phyloP scores from a whole-genome alignment of 53 echinoderm and acorn worm species.

The Luidia sarsii region DNA sequence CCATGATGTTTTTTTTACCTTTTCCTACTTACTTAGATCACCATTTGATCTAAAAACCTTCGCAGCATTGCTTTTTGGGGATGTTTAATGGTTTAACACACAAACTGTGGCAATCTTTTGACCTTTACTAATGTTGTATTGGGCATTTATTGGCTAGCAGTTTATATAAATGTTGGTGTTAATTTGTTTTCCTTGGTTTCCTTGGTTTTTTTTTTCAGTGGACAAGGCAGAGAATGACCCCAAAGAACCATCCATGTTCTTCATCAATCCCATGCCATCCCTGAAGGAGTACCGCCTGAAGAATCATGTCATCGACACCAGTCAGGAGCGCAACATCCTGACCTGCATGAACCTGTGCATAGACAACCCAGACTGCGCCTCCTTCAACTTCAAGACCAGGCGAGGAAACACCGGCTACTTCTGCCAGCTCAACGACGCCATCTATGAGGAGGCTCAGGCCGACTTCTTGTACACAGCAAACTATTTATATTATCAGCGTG shows the following conservation, averaged over 20 bases:
- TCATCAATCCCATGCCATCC: constrained; percentile 69
- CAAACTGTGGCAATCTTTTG: no score
- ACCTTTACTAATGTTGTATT: no score
- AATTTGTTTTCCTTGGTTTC: background rate
- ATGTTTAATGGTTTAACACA: no score
- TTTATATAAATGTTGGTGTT: background rate
- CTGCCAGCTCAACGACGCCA: constrained; percentile 73
- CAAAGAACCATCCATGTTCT: constrained; percentile 59
- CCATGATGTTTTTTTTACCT: no score
- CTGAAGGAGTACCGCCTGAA: constrained; percentile 58
- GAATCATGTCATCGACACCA: constrained; percentile 33
- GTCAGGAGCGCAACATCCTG: constrained; percentile 65
- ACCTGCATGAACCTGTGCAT: constrained; percentile 71
- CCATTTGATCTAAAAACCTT: no score
- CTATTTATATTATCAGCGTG: constrained; percentile 69
- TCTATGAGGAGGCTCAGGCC: constrained; percentile 58
- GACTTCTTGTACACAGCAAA: constrained; percentile 51
- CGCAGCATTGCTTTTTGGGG: no score
- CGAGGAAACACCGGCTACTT: constrained; percentile 33
- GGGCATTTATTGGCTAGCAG: no score
- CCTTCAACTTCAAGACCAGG: constrained; percentile 69
- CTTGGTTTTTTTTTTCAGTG: constrained; percentile 50
- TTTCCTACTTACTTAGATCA: no score
- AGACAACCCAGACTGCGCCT: constrained; percentile 49
- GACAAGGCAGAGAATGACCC: constrained; percentile 50